Conservation (phyloP, 2,113 vertebrate genomes). For the Misgurnus anguillicaudatus region DNA sequence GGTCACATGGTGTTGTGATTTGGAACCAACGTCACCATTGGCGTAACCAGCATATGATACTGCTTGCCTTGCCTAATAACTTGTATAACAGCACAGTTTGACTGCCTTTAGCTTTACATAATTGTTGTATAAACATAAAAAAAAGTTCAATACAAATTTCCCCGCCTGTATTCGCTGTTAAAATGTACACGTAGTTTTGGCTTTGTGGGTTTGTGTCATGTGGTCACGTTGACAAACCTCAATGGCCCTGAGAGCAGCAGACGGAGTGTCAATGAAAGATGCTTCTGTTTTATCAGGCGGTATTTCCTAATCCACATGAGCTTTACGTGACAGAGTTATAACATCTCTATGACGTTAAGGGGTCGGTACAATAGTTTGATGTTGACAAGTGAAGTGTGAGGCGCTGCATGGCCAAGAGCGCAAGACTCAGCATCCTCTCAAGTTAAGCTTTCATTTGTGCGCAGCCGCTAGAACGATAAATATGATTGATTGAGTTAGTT, state of each 20-base stretch:
- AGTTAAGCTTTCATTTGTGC: too few species aligned
- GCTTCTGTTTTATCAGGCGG: background rate
- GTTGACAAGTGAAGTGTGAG: background rate
- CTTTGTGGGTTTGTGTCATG: conserved; percentile 6
- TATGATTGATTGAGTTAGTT: background rate
- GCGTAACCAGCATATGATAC: too few species aligned
- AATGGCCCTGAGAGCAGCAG: background rate
- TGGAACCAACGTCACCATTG: too few species aligned
- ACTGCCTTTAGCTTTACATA: too few species aligned
- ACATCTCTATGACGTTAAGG: background rate
- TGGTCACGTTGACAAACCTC: background rate
- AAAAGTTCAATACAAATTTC: background rate
- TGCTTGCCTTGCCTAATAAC: too few species aligned
- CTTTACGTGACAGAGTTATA: background rate
- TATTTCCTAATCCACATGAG: background rate
- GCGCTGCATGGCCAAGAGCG: too few species aligned
- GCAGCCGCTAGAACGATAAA: background rate
- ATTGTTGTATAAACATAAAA: too few species aligned
- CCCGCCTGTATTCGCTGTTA: background rate
- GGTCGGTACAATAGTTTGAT: background rate
- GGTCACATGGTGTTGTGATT: too few species aligned
- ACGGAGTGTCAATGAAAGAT: background rate
- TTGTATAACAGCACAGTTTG: too few species aligned
- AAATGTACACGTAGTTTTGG: too few species aligned
- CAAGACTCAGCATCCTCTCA: too few species aligned